Evolutionary conservation across 2,888 invertebrate genomes (phyloP).

Genomic region (Galeruca laticollis): DNA sequence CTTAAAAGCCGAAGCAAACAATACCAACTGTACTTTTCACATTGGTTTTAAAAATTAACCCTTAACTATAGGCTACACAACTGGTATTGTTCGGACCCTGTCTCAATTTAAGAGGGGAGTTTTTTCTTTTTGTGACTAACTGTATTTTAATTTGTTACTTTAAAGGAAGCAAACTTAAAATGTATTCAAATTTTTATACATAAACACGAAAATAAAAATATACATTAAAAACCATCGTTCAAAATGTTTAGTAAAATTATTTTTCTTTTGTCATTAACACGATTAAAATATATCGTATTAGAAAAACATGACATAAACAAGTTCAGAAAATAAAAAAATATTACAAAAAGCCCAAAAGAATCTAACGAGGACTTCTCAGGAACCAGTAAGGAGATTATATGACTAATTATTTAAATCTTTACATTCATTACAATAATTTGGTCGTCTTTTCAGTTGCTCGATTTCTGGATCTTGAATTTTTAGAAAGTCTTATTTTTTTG

Average conservation of each 20-base stretch:
- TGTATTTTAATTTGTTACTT: no score
- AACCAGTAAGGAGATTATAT: background rate
- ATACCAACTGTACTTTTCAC: no score
- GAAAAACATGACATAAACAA: slow-evolving; percentile 6
- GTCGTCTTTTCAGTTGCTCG: slow-evolving; percentile 8
- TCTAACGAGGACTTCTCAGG: slow-evolving; percentile 7
- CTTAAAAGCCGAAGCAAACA: no score
- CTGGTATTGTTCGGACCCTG: background rate
- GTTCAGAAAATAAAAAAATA: slow-evolving; percentile 8
- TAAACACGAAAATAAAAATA: slow-evolving; percentile 15
- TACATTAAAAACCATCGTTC: no score
- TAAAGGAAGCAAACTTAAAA: no score
- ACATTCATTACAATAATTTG: no score
- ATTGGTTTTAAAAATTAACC: no score
- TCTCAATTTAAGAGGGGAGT: background rate
- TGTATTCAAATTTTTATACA: background rate
- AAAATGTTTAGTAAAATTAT: no score
- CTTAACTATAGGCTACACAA: slow-evolving; percentile 3
- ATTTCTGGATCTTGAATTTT: slow-evolving; percentile 5
- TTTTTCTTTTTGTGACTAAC: no score
- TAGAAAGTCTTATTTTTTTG: slow-evolving; percentile 10
- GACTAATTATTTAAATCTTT: background rate
- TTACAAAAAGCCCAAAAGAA: background rate
- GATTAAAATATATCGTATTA: no score
- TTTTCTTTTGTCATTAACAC: no score